Evolutionary conservation across 2,797 vertebrate species (phyloP).

Genomic region (Dicrostonyx torquatus): DNA sequence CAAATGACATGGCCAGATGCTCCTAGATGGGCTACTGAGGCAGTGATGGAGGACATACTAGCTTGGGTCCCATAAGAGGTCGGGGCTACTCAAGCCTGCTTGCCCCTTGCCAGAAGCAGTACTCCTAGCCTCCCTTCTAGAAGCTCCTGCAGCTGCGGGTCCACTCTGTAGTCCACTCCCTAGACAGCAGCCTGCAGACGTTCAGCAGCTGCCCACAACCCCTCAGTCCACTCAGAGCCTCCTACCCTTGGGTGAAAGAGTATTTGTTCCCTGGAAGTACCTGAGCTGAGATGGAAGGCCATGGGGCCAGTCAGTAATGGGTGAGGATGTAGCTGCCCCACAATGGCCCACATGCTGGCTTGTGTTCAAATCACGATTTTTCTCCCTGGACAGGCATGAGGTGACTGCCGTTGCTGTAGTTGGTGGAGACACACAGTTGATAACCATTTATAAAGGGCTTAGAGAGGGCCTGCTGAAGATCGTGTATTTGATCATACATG

Average conservation of each 20-base stretch:
- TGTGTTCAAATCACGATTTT: too few relatives aligned
- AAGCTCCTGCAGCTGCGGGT: too few relatives aligned
- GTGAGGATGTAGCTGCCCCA: accelerated
- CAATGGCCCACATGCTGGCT: accelerated
- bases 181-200: accelerated
- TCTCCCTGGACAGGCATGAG: neutral
- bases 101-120: neutral
- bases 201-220: neutral
- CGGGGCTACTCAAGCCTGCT: neutral
- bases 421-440: accelerated
- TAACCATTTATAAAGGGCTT: accelerated
- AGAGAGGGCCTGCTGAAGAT: accelerated
- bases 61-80: neutral
- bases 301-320: neutral
- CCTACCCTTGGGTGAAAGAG: too few relatives aligned
- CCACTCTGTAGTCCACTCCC: accelerated
- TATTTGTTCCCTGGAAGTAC: neutral
- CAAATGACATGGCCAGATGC: constrained; percentile 55
- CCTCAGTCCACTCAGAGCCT: neutral
- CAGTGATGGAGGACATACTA: neutral
- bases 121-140: neutral
- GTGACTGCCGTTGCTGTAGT: too few relatives aligned
- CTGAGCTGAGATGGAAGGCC: neutral
- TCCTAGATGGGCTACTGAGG: neutral
- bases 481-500: accelerated